phyloP scores from a whole-genome alignment of 2,888 invertebrate species.

The Mesochorus sp. region DNA sequence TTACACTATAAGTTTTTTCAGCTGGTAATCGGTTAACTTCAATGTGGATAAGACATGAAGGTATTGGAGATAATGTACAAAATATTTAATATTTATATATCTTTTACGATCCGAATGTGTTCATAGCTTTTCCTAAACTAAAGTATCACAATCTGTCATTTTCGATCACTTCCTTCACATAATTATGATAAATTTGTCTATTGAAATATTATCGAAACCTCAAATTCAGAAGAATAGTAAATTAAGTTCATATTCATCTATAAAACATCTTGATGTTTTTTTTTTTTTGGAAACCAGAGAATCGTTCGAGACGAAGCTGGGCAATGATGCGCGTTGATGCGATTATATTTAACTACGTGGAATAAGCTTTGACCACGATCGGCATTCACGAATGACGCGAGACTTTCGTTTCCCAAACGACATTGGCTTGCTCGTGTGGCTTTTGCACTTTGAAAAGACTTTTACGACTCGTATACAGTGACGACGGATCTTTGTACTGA shows the following conservation, averaged over 20 bases:
- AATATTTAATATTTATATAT: too few species aligned
- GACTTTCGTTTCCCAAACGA: slow-evolving; percentile 36
- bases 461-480: slow-evolving; percentile 35
- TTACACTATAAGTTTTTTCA: too few species aligned
- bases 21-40: too few species aligned
- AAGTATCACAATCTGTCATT: too few species aligned
- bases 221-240: too few species aligned
- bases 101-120: too few species aligned
- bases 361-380: slow-evolving; percentile 19
- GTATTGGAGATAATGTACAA: too few species aligned
- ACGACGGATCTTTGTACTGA: slow-evolving; percentile 36
- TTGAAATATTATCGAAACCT: too few species aligned
- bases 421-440: slow-evolving; percentile 33
- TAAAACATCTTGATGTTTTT: neutral
- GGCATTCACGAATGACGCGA: slow-evolving; percentile 5
- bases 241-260: neutral
- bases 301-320: neutral
- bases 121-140: too few species aligned
- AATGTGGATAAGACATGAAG: too few species aligned
- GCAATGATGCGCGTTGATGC: neutral
- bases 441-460: slow-evolving; percentile 25
- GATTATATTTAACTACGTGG: slow-evolving; percentile 25
- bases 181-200: too few species aligned
- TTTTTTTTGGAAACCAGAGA: neutral
- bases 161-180: too few species aligned